phyloP scores from a whole-genome alignment of 2,797 vertebrate species.

The Cetoscarus ocellatus region DNA sequence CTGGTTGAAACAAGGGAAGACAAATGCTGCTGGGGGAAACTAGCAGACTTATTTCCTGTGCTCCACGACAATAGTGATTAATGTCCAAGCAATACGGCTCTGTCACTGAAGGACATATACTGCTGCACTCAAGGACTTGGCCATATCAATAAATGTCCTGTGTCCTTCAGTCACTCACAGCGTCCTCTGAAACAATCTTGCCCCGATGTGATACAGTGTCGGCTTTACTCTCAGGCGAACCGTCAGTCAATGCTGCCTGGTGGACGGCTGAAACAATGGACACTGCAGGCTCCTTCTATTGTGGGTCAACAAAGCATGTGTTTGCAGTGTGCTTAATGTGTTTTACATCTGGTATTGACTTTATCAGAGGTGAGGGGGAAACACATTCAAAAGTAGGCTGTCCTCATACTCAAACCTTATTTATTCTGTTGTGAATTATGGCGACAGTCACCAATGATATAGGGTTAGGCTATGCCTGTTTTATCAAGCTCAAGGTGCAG shows the following conservation, averaged over 20 bases:
- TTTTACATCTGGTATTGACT: slow-evolving; percentile 44
- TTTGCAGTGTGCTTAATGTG: slow-evolving; percentile 66
- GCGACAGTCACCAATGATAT: slow-evolving; percentile 62
- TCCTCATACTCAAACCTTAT: slow-evolving; percentile 49
- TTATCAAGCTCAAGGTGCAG: slow-evolving; percentile 58
- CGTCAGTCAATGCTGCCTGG: slow-evolving; percentile 71
- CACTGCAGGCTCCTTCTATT: slow-evolving; percentile 66
- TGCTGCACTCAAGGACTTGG: slow-evolving; percentile 75
- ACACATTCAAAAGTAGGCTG: slow-evolving; percentile 61
- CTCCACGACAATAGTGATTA: slow-evolving; percentile 81
- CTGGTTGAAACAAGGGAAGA: slow-evolving; percentile 51
- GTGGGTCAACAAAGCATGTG: slow-evolving; percentile 71
- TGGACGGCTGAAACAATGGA: slow-evolving; percentile 67
- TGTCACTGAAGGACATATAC: slow-evolving; percentile 79
- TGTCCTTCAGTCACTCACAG: slow-evolving; percentile 68
- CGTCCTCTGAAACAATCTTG: slow-evolving; percentile 68
- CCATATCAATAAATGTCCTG: slow-evolving; percentile 80
- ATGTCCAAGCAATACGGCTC: slow-evolving; percentile 77
- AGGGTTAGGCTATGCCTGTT: slow-evolving; percentile 60
- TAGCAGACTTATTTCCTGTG: slow-evolving; percentile 70
- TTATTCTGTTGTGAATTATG: slow-evolving; percentile 66
- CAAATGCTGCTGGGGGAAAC: slow-evolving; percentile 59
- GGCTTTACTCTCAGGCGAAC: slow-evolving; percentile 75
- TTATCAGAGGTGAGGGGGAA: slow-evolving; percentile 50
- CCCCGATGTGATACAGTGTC: slow-evolving; percentile 67